Evolutionary conservation across 2,888 invertebrate species (phyloP), one percentile per base, ranked within the genome.

Genomic region (Eugnorisma glareosa): DNA sequence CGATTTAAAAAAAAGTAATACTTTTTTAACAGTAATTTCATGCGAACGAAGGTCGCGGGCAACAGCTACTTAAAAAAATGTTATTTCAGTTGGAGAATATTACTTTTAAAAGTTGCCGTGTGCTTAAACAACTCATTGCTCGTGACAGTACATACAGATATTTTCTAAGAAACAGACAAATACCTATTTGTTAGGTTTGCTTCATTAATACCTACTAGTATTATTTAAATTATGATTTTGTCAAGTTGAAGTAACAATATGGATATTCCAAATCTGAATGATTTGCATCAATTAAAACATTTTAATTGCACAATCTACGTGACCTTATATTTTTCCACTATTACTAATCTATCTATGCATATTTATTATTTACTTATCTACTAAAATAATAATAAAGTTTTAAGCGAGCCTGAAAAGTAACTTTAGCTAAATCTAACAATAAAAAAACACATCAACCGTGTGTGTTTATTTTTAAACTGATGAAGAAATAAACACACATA

Each of bases 201-300:
- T 37, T 45, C 24, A 73, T 31, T 59, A 61, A 37, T 31, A 72
- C 6, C 18, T 10, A 73, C 51, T 15, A n/a, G 10, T 18, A 48
- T n/a, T 35, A 63, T 24, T 45, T 15, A 63, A 43, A 51, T 57
- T 40, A 48, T 6, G 40, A 43, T 51, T 31, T 6, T 18, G n/a
- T 61, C 48, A 35, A 61, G n/a, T 69, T 28, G 35, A 43, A 54
- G 43, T 61, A 79, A 51, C 43, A 21, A 51, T 54, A 21, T 63
- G 43, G 8, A 76, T 76, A 69, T 54, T 54, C 4, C 4, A 79
- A 69, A 57, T 51, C 24, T 57, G 31, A 77, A 78, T 15, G 11
- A 80, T 77, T 54, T 40, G 37, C 45, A 77, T 57, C 13, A 72
- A 63, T 37, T 51, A 51, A 28, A 43, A 43, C 3, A 51, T 51